These are phyloP conservation scores for Yponomeuta cagnagella DNA, from an alignment of 2,888 invertebrate genomes.

Conservation along the genomic window DNA sequence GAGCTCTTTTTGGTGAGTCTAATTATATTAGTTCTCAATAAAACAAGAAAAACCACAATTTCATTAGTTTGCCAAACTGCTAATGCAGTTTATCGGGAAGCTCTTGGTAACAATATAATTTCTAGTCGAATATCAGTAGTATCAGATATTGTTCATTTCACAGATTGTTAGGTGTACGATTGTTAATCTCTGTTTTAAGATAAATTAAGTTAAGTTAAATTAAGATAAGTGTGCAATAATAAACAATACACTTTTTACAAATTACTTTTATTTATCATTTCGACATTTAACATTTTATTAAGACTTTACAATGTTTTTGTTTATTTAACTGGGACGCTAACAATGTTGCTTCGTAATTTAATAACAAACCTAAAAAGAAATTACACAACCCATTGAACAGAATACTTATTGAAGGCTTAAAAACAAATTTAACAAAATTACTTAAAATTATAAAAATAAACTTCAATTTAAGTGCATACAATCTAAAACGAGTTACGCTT, in stretches of 20 bases:
- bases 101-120: neutral
- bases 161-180: neutral
- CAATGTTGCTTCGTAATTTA: neutral
- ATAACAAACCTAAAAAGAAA: neutral
- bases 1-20: too few relatives aligned
- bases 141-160: neutral
- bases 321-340: neutral
- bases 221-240: neutral
- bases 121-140: neutral
- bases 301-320: slow-evolving; percentile 37
- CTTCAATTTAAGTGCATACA: neutral
- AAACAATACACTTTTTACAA: neutral
- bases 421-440: neutral
- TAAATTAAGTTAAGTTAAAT: neutral
- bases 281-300: slow-evolving; percentile 29
- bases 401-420: neutral
- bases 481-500: neutral
- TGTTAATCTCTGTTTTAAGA: neutral
- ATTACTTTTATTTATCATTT: neutral
- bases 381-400: neutral
- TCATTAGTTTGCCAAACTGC: too few relatives aligned
- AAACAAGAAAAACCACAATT: too few relatives aligned
- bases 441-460: neutral
- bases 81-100: too few relatives aligned
- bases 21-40: too few relatives aligned